These are phyloP conservation scores for Papilio demoleus DNA, from an alignment of 2,888 invertebrate species.

Conservation along the genomic window DNA sequence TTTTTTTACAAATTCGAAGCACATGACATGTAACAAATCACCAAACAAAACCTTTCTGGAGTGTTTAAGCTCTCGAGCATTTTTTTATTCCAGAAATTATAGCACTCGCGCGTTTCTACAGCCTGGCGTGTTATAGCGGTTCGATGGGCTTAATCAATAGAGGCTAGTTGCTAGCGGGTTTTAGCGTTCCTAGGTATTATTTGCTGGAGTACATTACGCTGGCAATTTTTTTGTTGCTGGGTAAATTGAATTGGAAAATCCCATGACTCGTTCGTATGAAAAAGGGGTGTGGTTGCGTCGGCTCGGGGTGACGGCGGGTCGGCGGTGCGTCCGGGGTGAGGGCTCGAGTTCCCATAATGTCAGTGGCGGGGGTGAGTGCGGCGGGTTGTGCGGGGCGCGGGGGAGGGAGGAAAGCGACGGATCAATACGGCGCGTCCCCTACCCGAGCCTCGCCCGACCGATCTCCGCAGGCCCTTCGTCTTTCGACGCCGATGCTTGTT, in stretches of 20 bases:
- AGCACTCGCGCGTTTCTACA: slow-evolving; percentile 36
- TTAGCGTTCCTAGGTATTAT: slow-evolving; percentile 34
- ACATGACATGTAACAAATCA: slow-evolving; percentile 58
- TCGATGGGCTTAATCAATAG: slow-evolving; percentile 16
- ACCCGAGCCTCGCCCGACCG: slow-evolving; percentile 60
- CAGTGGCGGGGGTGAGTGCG: slow-evolving; percentile 65
- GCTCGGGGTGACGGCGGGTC: slow-evolving; percentile 63
- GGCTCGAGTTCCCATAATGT: slow-evolving; percentile 72
- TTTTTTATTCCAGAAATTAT: slow-evolving; percentile 44
- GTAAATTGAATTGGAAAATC: slow-evolving; percentile 81
- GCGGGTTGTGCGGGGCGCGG: slow-evolving; percentile 52
- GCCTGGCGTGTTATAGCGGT: background rate
- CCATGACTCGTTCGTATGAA: slow-evolving; percentile 76
- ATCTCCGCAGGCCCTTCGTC: slow-evolving; percentile 80
- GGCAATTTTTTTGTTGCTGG: slow-evolving; percentile 56
- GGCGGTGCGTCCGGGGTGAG: slow-evolving; percentile 57
- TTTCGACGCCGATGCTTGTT: slow-evolving; percentile 81
- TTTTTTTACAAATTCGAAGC: slow-evolving; percentile 67
- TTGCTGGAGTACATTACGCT: slow-evolving; percentile 20
- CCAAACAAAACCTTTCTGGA: slow-evolving; percentile 47
- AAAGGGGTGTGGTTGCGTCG: slow-evolving; percentile 80
- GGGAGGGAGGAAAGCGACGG: slow-evolving; percentile 48
- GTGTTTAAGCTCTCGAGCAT: slow-evolving; percentile 44
- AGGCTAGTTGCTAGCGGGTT: slow-evolving; percentile 1
- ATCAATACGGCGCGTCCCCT: slow-evolving; percentile 61